These are phyloP conservation scores for Gallinago jamesoni DNA, from an alignment of 2,113 vertebrate genomes.

Conservation along the genomic window DNA sequence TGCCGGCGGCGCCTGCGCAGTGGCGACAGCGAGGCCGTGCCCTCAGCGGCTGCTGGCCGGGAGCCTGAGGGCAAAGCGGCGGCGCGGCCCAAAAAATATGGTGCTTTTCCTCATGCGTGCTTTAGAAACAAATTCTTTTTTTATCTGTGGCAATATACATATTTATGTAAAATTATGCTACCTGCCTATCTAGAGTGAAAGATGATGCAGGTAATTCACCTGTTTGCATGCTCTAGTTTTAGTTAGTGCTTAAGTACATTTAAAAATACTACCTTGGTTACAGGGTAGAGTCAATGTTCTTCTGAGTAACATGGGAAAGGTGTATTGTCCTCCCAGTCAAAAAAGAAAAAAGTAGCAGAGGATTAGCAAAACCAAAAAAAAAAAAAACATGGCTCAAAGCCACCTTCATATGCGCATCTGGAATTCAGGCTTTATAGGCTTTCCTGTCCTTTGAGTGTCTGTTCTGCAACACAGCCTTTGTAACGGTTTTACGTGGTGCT, in stretches of 20 bases:
- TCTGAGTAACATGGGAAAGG: not conserved
- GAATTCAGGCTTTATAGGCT: not conserved
- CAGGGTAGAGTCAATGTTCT: not conserved
- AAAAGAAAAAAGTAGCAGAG: not conserved
- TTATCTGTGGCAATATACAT: not conserved
- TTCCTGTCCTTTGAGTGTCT: not conserved
- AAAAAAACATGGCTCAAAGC: not conserved
- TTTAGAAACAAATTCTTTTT: not conserved
- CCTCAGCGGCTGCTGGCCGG: not conserved
- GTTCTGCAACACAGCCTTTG: not conserved
- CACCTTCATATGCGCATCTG: accelerated
- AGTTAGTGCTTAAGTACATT: not conserved
- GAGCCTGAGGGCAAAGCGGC: not conserved
- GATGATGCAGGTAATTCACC: not conserved
- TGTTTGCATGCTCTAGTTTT: not conserved
- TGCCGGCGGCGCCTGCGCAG: not conserved
- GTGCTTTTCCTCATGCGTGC: not conserved
- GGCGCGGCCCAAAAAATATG: not conserved
- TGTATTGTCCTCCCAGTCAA: not conserved
- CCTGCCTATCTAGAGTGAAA: not conserved
- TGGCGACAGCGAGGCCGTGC: not conserved
- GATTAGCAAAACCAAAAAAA: not conserved
- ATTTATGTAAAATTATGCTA: not conserved
- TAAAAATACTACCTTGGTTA: not conserved
- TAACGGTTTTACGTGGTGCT: not conserved